Base-by-base conservation (phyloP, 2,888 invertebrate genomes). In the Phrixothrix hirtus region DNA sequence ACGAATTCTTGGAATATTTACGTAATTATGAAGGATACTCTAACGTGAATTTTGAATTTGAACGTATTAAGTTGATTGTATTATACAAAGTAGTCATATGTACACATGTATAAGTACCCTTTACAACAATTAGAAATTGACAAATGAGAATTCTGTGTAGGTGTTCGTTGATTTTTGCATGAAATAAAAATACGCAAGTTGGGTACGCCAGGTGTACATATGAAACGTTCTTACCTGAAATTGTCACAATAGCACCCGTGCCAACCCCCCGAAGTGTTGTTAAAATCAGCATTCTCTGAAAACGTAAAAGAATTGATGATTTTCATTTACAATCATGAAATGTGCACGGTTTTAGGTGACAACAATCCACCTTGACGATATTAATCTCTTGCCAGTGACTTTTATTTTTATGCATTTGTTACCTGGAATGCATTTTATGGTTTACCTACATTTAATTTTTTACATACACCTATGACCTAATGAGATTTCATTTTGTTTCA, bases 321-420 rank as follows among this genome's bases (percentile, higher is more conserved):
- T 50, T 55, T 50, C 42, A 47, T 42, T 54, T 45, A 45, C 39
- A 45, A 44, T 55, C 58, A 43, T 55, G 52, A 58, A 58, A 55
- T 48, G 27, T 41, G 32, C 44, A 44, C 27, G 47, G 46, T 41
- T 43, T 52, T 29, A 29, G 47, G 41, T 48, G 50, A 45, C 39
- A 46, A 39, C 51, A 39, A 57, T 48, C 13, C 50, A 53, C 46
- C 48, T 51, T 45, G 44, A 56, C 52, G 50, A 59, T 59, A 61
- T 61, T 61, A 61, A 61, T 59, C 61, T 58, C 57, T 56, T 52
- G 59, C 51, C 56, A 55, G 55, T 59, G 61, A 59, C 58, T 58
- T 61, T 61, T 61, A 59, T 58, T 57, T 61, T 58, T 51, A 34
- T 41, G 17, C 13, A 35, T 34, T 44, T 54, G 46, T 48, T 17